Percentiles rank a stretch among this genome's conserved stretches.
phyloP scores from a whole-genome alignment of 2,888 invertebrate species.

The Anthophora plumipes region DNA sequence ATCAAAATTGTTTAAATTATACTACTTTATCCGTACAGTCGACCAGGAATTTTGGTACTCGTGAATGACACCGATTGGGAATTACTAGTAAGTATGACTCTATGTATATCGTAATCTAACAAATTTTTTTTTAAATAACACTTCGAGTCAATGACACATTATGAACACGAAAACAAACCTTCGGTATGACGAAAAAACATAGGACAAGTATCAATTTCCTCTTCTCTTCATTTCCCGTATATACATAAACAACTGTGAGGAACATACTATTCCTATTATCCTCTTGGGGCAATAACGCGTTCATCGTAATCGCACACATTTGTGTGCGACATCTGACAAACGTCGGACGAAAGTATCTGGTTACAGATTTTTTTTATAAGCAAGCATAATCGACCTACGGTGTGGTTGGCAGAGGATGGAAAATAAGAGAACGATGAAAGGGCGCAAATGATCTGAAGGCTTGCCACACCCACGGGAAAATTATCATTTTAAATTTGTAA shows the following conservation, averaged over 20 bases:
- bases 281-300: constrained; percentile 21
- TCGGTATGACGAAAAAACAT: too few relatives aligned
- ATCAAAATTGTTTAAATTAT: neutral
- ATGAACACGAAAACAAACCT: neutral
- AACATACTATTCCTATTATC: neutral
- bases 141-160: neutral
- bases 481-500: constrained; percentile 81
- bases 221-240: too few relatives aligned
- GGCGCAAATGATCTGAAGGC: constrained; percentile 75
- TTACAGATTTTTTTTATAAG: constrained; percentile 65
- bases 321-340: constrained; percentile 74
- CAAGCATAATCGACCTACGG: constrained; percentile 61
- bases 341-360: constrained; percentile 58
- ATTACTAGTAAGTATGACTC: constrained; percentile 87
- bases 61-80: constrained; percentile 99
- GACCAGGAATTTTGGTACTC: constrained; percentile 97
- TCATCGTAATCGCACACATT: constrained; percentile 47
- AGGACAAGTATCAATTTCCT: neutral
- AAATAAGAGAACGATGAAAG: constrained; percentile 67
- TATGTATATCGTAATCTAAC: neutral
- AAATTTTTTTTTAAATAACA: neutral
- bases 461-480: constrained; percentile 74
- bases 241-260: neutral
- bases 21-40: constrained; percentile 80
- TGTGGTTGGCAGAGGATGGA: constrained; percentile 30